Evolutionary conservation across 2,113 vertebrate species (phyloP), one percentile per base, ranked within the genome.

Genomic region (Lycaon pictus): DNA sequence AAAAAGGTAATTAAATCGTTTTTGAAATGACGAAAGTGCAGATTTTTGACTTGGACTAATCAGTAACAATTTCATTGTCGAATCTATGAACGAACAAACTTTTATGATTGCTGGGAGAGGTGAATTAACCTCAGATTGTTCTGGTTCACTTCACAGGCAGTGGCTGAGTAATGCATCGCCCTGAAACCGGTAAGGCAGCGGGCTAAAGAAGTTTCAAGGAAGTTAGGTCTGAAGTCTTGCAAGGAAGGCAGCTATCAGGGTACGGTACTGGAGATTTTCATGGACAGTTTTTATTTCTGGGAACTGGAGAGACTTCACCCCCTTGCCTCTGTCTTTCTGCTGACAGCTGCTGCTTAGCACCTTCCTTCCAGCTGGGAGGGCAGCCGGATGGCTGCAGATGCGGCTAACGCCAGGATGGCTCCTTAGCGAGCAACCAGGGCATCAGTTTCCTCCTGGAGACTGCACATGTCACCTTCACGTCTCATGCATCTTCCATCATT

Each of bases 341-440:
- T 90, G 86, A 98, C 97, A 98, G 98, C 95, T 98, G 97, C 98
- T 97, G 93, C 87, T 98, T 95, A 95, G 91, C 97, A 96, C 96
- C 93, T 98, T 93, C 97, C 94, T 97, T 94, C 91, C 96, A 97
- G 96, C 96, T 95, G 95, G 94, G 95, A 97, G 94, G 96, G 95
- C 96, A 96, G 94, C 92, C 65, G 77, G 16, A 12, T 81, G 80
- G 96, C 58, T 96, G 96, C 0, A 0, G 76, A 35, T 63, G 81
- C 51, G 53, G 89, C 97, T 85, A 90, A 86, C 0, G 63, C 65
- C 23, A 17, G 74, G 85, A 85, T 29, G 53, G 35, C 72, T 95
- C 88, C 95, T 98, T 93, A 95, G 98, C 16, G 7, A 98, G 95
- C 81, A 22, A 20, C 80, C 43, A 13, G 71, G 82, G 15, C 88